A percentile compares a stretch with the other conserved stretches of the same genome.
phyloP scores from a whole-genome alignment of 2,888 invertebrate species.

The Eristalis pertinax region DNA sequence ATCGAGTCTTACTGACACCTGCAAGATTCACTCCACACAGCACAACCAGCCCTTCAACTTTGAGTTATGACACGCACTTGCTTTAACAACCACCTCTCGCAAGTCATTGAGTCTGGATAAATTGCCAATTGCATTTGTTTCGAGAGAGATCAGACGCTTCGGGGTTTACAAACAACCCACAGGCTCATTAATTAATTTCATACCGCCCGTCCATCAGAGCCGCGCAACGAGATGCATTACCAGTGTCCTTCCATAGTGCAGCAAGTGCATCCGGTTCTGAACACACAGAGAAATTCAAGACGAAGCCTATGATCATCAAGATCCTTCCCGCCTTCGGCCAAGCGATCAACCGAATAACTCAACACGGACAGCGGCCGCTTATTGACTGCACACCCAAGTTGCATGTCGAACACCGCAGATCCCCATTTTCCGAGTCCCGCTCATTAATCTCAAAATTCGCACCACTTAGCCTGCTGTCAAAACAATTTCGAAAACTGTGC shows the following conservation, averaged over 20 bases:
- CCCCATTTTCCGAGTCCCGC: neutral
- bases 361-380: neutral
- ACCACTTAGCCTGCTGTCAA: constrained; percentile 35
- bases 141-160: neutral
- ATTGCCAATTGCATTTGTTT: neutral
- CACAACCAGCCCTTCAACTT: neutral
- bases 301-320: neutral
- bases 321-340: neutral
- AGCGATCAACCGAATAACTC: too few relatives aligned
- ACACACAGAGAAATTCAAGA: neutral
- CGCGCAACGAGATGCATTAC: neutral
- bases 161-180: neutral
- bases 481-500: constrained; percentile 15
- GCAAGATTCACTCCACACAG: neutral
- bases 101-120: neutral
- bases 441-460: constrained; percentile 23
- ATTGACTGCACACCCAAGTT: neutral
- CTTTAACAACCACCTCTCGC: neutral
- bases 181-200: neutral
- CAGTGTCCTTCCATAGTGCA: neutral
- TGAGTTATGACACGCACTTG: neutral
- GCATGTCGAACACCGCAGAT: neutral
- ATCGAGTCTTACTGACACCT: neutral
- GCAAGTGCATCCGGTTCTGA: neutral
- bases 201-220: neutral